A percentile compares a stretch with the other conserved stretches of the same genome.
Conservation (phyloP, 2,113 vertebrate species). For the Amia ocellicauda region DNA sequence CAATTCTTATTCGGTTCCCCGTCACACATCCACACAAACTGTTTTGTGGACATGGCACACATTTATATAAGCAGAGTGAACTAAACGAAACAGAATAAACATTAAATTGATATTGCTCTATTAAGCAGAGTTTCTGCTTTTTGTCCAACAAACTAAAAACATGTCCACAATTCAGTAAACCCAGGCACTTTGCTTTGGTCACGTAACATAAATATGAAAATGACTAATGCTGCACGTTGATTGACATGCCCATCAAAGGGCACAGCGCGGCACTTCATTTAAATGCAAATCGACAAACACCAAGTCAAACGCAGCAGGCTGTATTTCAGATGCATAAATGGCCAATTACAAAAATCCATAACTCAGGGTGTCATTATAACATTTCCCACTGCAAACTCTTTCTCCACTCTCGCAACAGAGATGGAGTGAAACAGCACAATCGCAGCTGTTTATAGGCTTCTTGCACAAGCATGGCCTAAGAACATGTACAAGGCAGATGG, state of each 20-base stretch:
- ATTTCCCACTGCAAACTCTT: constrained; percentile 6
- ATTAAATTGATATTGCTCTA: neutral
- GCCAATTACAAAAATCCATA: constrained; percentile 8
- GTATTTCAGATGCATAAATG: neutral
- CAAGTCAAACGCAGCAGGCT: constrained; percentile 10
- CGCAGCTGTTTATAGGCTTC: too few relatives aligned
- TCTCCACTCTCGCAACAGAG: neutral
- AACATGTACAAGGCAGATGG: neutral
- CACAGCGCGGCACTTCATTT: constrained; percentile 9
- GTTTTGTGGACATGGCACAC: too few relatives aligned
- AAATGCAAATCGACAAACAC: constrained; percentile 3
- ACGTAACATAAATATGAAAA: neutral
- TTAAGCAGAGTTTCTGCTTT: neutral
- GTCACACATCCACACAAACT: neutral
- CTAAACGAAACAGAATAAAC: too few relatives aligned
- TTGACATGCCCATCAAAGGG: constrained; percentile 1
- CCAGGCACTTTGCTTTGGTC: neutral
- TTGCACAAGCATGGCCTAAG: too few relatives aligned
- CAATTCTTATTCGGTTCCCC: neutral
- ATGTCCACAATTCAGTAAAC: too few relatives aligned
- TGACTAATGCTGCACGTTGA: neutral
- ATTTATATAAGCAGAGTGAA: too few relatives aligned
- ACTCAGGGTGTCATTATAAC: constrained; percentile 2
- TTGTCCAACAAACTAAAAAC: neutral
- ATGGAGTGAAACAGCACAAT: neutral